phyloP scores from a whole-genome alignment of 2,888 invertebrate species.

The Congeria kusceri region DNA sequence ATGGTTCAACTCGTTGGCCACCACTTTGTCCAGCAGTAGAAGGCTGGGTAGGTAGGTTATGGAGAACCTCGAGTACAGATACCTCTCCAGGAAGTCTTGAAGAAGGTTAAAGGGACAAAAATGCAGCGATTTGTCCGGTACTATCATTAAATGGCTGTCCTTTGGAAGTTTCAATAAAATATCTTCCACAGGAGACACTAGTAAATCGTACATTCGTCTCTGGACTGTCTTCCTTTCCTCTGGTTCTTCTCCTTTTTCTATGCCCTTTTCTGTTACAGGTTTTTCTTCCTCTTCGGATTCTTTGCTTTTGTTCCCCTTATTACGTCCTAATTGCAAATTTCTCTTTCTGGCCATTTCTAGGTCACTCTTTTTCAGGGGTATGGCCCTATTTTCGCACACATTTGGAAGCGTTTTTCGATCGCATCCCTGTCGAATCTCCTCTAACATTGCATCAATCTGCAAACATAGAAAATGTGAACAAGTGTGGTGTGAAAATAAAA shows the following conservation, averaged over 20 bases:
- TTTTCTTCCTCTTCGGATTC: conserved; percentile 16
- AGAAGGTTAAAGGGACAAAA: conserved; percentile 80
- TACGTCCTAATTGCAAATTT: conserved; percentile 58
- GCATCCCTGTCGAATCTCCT: conserved; percentile 59
- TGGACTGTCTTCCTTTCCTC: conserved; percentile 67
- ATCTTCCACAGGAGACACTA: conserved; percentile 80
- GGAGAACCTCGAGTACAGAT: conserved; percentile 66
- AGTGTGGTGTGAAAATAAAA: no score
- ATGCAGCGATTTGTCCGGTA: conserved; percentile 80
- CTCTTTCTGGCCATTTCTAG: conserved; percentile 63
- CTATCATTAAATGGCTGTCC: conserved; percentile 75
- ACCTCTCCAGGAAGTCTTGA: conserved; percentile 74
- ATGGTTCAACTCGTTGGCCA: conserved; percentile 77
- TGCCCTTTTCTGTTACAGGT: conserved; percentile 31
- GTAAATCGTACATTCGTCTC: conserved; percentile 77
- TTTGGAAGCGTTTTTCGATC: conserved; percentile 63
- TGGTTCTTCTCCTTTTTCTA: conserved; percentile 32
- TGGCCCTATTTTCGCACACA: conserved; percentile 77
- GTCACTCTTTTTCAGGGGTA: conserved; percentile 70
- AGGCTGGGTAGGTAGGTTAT: conserved; percentile 80
- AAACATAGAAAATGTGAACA: no score
- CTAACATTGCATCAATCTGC: conserved; percentile 69
- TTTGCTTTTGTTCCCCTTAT: conserved; percentile 25
- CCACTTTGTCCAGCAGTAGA: conserved; percentile 76
- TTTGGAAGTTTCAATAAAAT: conserved; percentile 75